Conservation (phyloP, 2,888 invertebrate species). For the Melieria omissa region DNA sequence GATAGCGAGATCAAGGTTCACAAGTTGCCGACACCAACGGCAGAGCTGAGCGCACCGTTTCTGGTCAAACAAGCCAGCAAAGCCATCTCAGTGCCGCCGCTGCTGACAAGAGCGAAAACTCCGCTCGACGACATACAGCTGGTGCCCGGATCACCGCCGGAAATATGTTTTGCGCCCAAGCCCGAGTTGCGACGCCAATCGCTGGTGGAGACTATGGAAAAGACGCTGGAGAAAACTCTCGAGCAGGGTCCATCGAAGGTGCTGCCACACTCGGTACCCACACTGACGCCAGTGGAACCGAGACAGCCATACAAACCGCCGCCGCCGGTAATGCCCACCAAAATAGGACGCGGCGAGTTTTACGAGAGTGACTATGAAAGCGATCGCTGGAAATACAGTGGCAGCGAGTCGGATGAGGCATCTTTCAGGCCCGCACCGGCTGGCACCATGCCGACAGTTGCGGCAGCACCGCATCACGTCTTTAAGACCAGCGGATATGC, state of each 20-base stretch:
- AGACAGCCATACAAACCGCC: slow-evolving; percentile 67
- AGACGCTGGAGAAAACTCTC: slow-evolving; percentile 69
- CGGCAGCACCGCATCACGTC: slow-evolving; percentile 37
- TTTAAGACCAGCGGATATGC: slow-evolving; percentile 72
- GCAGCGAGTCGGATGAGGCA: slow-evolving; percentile 74
- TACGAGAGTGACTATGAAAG: slow-evolving; percentile 78
- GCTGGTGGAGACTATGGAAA: slow-evolving; percentile 71
- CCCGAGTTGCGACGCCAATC: slow-evolving; percentile 68
- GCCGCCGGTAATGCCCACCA: slow-evolving; percentile 71
- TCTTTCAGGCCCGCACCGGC: slow-evolving; percentile 70
- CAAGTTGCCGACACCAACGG: slow-evolving; percentile 52
- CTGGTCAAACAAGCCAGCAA: slow-evolving; percentile 66
- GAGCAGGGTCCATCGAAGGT: slow-evolving; percentile 69
- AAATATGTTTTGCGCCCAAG: slow-evolving; percentile 74
- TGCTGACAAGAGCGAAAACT: slow-evolving; percentile 58
- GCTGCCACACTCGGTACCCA: slow-evolving; percentile 70
- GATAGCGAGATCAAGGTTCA: slow-evolving; percentile 40
- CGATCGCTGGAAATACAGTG: slow-evolving; percentile 75
- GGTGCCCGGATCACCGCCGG: slow-evolving; percentile 77
- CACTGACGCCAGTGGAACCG: slow-evolving; percentile 68
- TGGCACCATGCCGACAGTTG: slow-evolving; percentile 58
- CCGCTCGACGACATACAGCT: slow-evolving; percentile 69
- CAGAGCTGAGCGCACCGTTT: slow-evolving; percentile 68
- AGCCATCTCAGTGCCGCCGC: slow-evolving; percentile 55
- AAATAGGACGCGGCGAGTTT: slow-evolving; percentile 71